Conservation (phyloP, 2,113 vertebrate genomes). For the Poecilia latipinna region DNA sequence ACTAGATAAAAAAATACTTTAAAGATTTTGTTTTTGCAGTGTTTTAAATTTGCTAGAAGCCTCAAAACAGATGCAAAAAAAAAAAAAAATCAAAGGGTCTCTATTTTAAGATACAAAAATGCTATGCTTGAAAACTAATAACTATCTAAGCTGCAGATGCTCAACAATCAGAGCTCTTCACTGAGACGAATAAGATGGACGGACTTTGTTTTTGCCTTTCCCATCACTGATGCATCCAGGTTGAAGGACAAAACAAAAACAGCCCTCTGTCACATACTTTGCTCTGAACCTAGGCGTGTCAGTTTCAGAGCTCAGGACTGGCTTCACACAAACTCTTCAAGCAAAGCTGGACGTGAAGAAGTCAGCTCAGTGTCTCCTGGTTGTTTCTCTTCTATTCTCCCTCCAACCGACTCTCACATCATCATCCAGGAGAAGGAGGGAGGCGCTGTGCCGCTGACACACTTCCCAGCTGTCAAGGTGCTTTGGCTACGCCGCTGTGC, state of each 20-base stretch:
- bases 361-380: constrained; percentile 10
- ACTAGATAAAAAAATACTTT: too few relatives aligned
- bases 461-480: constrained; percentile 53
- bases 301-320: constrained; percentile 18
- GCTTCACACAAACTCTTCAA: constrained; percentile 12
- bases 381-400: constrained; percentile 19
- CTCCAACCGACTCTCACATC: constrained; percentile 29
- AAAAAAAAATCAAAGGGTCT: background rate
- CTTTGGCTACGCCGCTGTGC: constrained; percentile 32
- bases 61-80: background rate
- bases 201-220: constrained; percentile 12
- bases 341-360: background rate
- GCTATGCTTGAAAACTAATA: background rate
- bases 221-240: constrained; percentile 12
- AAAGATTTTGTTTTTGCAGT: too few relatives aligned
- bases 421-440: constrained; percentile 8
- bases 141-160: background rate
- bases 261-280: constrained; percentile 11
- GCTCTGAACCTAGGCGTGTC: constrained; percentile 19
- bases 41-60: background rate
- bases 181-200: background rate
- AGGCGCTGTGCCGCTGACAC: constrained; percentile 12
- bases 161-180: constrained; percentile 26
- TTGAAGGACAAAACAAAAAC: constrained; percentile 17
- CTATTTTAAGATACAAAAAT: background rate